Evolutionary conservation across 1,140 invertebrate species (phyloP), one percentile per base, ranked within the genome.

Genomic region (Diprion similis): DNA sequence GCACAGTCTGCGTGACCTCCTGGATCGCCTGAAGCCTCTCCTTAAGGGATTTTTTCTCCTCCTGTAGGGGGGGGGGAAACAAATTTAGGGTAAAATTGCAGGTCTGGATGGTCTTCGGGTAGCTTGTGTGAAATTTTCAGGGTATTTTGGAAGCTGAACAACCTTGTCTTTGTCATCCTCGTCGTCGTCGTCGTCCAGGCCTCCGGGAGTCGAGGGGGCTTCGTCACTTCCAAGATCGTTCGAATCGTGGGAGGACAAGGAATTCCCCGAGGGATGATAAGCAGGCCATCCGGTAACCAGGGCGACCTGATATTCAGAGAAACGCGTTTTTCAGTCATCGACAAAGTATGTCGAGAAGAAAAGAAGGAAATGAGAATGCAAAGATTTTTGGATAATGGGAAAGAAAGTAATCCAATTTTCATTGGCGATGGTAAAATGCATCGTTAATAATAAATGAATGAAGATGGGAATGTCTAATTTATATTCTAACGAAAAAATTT

Each of bases 31-130:
- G 96, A 8, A 99, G 85, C 72, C 95, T 91, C 87, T 98, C 97
- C 84, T 98, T 97, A 75, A 99, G 90, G 80, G 94, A 96, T 88
- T 98, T 98, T 84, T 98, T 99, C 83, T 98, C 97, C 86, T 98
- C 97, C 93, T 97, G 82, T 11, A 86, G 86, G 71, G 75, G 76
- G 66, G 66, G 77, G 72, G 72, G 67, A 70, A 72, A 76, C 19
- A 46, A 17, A 73, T 15, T 15, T 9, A 68, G 18, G 1, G 15
- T 65, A n/a, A 18, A 67, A 67, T 19, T 46, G 71, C 66, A 70
- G 2, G 24, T 37, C 24, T 37, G 24, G 6, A 37, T 37, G 24
- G 6, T 48, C 4, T 73, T 45, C 17, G 24, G 0, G 65, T 11
- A 47, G 1, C 6, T n/a, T 13, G 17, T 64, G 1, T 37, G 24